phyloP scores from a whole-genome alignment of 37 sponge, comb jelly and placozoan species.

The Halichondria panicea region DNA sequence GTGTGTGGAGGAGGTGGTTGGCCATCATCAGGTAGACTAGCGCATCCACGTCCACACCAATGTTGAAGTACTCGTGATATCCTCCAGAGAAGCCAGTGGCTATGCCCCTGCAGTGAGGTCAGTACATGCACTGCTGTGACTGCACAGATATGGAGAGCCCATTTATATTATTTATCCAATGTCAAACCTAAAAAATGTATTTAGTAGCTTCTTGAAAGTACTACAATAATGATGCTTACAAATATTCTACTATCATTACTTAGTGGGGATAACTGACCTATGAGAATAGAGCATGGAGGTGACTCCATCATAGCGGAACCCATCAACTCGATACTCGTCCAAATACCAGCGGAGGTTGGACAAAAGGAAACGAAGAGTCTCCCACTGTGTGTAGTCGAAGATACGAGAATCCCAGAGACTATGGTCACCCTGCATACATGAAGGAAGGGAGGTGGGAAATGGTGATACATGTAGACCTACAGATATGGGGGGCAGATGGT shows the following conservation, averaged over 20 bases:
- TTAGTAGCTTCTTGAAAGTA: too few relatives aligned
- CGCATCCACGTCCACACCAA: conserved; percentile 74
- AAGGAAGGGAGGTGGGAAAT: neutral
- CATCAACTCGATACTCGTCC: conserved; percentile 93
- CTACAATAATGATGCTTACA: too few relatives aligned
- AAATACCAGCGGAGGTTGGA: conserved; percentile 95
- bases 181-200: too few relatives aligned
- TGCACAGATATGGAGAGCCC: too few relatives aligned
- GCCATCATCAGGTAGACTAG: conserved; percentile 90
- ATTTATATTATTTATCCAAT: too few relatives aligned
- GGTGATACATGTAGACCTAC: neutral
- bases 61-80: conserved; percentile 91
- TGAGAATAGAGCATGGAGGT: conserved; percentile 98
- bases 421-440: conserved; percentile 57
- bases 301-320: conserved; percentile 97
- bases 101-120: conserved; percentile 74
- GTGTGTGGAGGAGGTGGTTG: conserved; percentile 81
- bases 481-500: neutral
- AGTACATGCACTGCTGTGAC: too few relatives aligned
- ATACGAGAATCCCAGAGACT: conserved; percentile 91
- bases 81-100: conserved; percentile 84
- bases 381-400: conserved; percentile 94
- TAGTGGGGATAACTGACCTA: conserved; percentile 45
- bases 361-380: conserved; percentile 88
- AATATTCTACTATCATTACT: too few relatives aligned